Evolutionary conservation across 92 coral and sea anemone genomes (phyloP), one percentile per base, ranked within the genome.

Genomic region (Actinostola sp.): DNA sequence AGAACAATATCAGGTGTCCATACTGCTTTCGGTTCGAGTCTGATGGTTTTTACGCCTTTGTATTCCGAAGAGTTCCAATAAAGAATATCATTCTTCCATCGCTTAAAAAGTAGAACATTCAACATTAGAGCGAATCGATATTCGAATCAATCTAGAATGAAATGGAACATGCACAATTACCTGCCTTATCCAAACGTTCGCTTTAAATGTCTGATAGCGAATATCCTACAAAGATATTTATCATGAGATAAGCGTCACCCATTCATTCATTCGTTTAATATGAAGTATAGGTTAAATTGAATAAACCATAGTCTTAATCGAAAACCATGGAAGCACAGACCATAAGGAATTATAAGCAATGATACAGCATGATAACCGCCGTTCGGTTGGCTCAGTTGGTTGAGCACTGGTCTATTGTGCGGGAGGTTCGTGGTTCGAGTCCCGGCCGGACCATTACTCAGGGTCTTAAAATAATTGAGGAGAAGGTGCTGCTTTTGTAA

Each of bases 1-100:
- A 93, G 76, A 45, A 93, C 91, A 29, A 93, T 84, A 68, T 93
- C 98, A 19, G 98, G 98, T 33, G 86, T 81, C 98, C 98, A 93
- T 44, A 93, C 85, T 44, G 86, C 57, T 6, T 65, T 66, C 1
- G 93, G 86, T 54, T 89, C 88, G 11, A 93, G 82, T 77, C 96
- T 63, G 59, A 91, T 83, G 44, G 67, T 66, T 56, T 63, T 75
- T 35, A 93, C 71, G n/a, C 92, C 90, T 41, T 79, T 50, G 71
- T 80, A 84, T 13, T 72, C 54, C 15, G 66, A 61, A 10, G 84
- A 79, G 35, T 84, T 87, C 98, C 98, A 93, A 1, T 81, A 75
- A 24, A 93, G 68, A 2, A 88, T 77, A 41, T 83, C 87, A 54
- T 93, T 93, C 44, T 69, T 89, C 98, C 98, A 93, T 64, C 83